Base-by-base conservation (phyloP, 2,797 vertebrate genomes). In the Pangasius macronema region DNA sequence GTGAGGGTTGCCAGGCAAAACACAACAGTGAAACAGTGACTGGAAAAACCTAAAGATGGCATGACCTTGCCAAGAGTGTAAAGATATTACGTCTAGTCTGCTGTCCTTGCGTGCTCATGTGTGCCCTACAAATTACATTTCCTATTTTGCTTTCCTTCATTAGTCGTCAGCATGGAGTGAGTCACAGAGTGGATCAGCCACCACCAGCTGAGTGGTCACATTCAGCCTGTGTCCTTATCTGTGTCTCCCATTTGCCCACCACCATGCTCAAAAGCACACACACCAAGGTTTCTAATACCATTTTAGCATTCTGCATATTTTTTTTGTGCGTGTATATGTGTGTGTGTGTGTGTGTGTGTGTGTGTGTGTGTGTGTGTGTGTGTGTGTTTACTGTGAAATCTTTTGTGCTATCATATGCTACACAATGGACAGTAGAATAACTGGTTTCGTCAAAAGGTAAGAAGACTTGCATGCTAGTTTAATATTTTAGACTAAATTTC, bases 201-300 rank as follows among this genome's bases (percentile, higher is more conserved):
- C 85, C 88, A 89, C 88, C 84, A 86, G 89, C 91, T 90, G 76
- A 85, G 82, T 88, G 82, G 83, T 91, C 82, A 80, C 73, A 87
- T 86, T 83, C 75, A 89, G 90, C 67, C 42, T 61, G 53, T 89
- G 87, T 85, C 83, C 83, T 70, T 83, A 65, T 83, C 68, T 46
- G 27, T 85, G 87, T 83, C 67, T 82, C 68, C 16, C 77, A 49
- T 85, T 85, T 88, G 75, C 65, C 80, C 86, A 67, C 46, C 59
- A 67, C 65, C 61, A 85, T 83, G 68, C 39, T 75, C 57, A 88
- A 70, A 80, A 49, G 82, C 51, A 30, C 39, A 77, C 33, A 72
- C 86, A 68, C 46, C 53, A 85, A 67, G 33, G 70, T 68, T 83
- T 83, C 70, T 18, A 75, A 36, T 46, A 75, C 42, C 30, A 72